phyloP scores from a whole-genome alignment of 2,797 vertebrate species.

The Knipowitschia caucasica region DNA sequence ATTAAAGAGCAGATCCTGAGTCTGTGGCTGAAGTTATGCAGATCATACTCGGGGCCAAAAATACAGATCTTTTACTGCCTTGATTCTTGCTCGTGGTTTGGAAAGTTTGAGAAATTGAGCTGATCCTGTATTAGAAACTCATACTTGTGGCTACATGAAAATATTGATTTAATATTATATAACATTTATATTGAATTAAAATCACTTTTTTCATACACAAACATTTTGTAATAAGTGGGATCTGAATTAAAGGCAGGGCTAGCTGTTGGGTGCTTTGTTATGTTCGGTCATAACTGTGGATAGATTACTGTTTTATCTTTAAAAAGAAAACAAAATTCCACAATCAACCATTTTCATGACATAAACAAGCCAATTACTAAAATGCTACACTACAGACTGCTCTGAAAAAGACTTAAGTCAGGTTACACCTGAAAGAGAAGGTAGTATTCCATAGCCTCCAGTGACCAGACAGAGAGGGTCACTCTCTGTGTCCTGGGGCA shows the following conservation, averaged over 20 bases:
- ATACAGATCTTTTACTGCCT: conserved; percentile 8
- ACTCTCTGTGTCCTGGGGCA: conserved; percentile 9
- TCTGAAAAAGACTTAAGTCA: not conserved
- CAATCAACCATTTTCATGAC: too few relatives aligned
- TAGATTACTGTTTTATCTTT: too few relatives aligned
- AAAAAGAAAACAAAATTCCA: too few relatives aligned
- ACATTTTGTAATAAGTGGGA: too few relatives aligned
- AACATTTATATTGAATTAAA: conserved; percentile 3
- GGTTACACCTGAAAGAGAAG: not conserved
- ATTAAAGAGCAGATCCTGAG: not conserved
- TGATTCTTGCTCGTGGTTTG: conserved; percentile 8
- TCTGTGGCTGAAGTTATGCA: conserved; percentile 18
- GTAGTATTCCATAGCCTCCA: not conserved
- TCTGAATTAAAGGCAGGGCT: too few relatives aligned
- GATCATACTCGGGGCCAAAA: conserved; percentile 9
- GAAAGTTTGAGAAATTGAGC: conserved; percentile 1
- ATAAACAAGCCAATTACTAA: too few relatives aligned
- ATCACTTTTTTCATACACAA: conserved; percentile 11
- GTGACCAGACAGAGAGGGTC: conserved; percentile 13
- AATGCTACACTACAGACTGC: too few relatives aligned
- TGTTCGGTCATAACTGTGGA: too few relatives aligned
- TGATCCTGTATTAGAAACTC: not conserved
- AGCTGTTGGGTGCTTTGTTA: too few relatives aligned
- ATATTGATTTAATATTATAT: conserved; percentile 11
- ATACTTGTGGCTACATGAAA: conserved; percentile 4